Evolutionary conservation across 2,113 vertebrate species (phyloP).

Genomic region (Amphilophus citrinellus): DNA sequence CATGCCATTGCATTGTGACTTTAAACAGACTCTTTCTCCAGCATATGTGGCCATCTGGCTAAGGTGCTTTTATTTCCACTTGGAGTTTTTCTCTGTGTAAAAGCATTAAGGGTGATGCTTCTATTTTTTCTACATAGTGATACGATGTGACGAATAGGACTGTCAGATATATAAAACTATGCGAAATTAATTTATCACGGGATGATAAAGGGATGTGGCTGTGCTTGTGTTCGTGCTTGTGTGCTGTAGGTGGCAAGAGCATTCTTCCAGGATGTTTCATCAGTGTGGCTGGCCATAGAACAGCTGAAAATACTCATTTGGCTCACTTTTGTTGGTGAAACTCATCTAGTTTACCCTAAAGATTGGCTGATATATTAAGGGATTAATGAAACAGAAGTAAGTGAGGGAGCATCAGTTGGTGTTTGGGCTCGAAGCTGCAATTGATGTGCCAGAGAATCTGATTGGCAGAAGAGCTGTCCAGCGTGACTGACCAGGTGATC

Average conservation of each 20-base stretch:
- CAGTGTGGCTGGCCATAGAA: slow-evolving; percentile 16
- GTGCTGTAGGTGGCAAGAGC: neutral
- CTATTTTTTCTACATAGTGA: slow-evolving; percentile 25
- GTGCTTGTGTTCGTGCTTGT: slow-evolving; percentile 16
- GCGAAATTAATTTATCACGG: slow-evolving; percentile 42
- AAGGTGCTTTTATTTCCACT: slow-evolving; percentile 10
- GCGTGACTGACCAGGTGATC: slow-evolving; percentile 17
- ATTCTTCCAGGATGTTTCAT: slow-evolving; percentile 58
- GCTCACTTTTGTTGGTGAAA: slow-evolving; percentile 18
- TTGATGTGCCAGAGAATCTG: neutral
- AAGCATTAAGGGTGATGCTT: slow-evolving; percentile 12
- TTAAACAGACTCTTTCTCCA: neutral
- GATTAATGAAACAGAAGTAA: slow-evolving; percentile 19
- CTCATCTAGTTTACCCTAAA: slow-evolving; percentile 17
- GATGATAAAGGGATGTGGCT: slow-evolving; percentile 27
- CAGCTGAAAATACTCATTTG: slow-evolving; percentile 27
- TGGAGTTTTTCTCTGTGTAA: slow-evolving; percentile 13
- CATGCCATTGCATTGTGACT: neutral
- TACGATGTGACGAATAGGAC: slow-evolving; percentile 40
- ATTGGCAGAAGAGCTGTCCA: neutral
- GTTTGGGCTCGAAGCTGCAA: neutral
- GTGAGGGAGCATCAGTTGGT: neutral
- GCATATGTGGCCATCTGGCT: neutral
- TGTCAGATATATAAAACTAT: slow-evolving; percentile 44
- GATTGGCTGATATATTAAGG: slow-evolving; percentile 31